Base-by-base conservation (phyloP, 2,888 invertebrate species). In the Amphipyra berbera region DNA sequence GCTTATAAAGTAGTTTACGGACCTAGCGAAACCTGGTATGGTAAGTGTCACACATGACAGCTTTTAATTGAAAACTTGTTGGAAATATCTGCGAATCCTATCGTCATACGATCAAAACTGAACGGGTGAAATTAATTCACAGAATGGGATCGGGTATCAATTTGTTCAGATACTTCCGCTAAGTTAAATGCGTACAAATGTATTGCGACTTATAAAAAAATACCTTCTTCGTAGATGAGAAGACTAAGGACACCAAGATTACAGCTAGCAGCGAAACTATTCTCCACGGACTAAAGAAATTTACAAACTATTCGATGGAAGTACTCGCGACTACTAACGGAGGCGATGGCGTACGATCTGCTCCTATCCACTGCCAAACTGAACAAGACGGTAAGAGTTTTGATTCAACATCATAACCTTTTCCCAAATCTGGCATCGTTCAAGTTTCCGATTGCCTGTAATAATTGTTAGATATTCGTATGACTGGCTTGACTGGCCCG, bases 221-320 rank as follows among this genome's bases (percentile, higher is more conserved):
- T n/a, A 46, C n/a, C 13, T 46, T 13, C 8, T 52, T 57, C 53
- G n/a, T 79, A 98, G 97, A 98, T 88, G 98, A 98, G 87, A 98
- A 97, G 84, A 97, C 97, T 14, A 98, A 98, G 82, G 98, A 98
- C 83, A 97, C 98, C 8, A 98, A 98, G 91, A 98, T 98, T 79
- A 98, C 98, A 6, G 97, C 98, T n/a, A 97, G 98, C 73, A 98
- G 98, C 82, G 98, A 98, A 91, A 98, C 98, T 0, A 98, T 98
- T 82, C 95, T 98, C n/a, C 98, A 98, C 86, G 98, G 98, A 55
- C 95, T 99, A 56, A 98, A 98, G 90, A 98, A 98, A 90, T 99
- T 97, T 93, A 99, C 99, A 2, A 99, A 99, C 94, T 99, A 99
- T 92, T 99, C 98, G 61, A 98, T 99, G 97, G 98, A 99, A 95